These are phyloP conservation scores for Xyrauchen texanus DNA, from an alignment of 2,113 vertebrate species.

Conservation along the genomic window DNA sequence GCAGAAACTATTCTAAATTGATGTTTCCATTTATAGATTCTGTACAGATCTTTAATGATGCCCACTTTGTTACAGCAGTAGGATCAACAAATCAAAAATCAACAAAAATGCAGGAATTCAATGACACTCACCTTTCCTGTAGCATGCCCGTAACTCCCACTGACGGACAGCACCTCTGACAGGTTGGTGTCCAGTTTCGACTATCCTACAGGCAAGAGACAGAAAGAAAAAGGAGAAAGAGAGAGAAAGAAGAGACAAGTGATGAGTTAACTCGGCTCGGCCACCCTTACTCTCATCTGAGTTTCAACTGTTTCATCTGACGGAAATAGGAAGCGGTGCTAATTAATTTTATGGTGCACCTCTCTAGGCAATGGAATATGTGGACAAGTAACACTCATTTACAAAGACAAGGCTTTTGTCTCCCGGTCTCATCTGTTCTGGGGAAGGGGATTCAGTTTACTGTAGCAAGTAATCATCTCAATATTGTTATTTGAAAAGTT, in stretches of 20 bases:
- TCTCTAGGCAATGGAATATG: neutral
- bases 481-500: neutral
- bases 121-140: slow-evolving; percentile 67
- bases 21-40: neutral
- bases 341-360: slow-evolving; percentile 23
- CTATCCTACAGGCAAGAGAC: slow-evolving; percentile 65
- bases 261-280: slow-evolving; percentile 1
- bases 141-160: slow-evolving; percentile 73
- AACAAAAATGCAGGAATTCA: neutral
- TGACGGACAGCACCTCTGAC: slow-evolving; percentile 74
- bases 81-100: neutral
- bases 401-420: neutral
- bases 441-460: neutral
- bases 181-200: slow-evolving; percentile 71
- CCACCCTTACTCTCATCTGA: neutral
- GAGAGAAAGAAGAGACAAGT: slow-evolving; percentile 18
- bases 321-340: slow-evolving; percentile 20
- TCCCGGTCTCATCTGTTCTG: neutral
- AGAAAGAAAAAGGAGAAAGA: neutral
- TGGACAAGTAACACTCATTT: no score
- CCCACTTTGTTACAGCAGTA: neutral
- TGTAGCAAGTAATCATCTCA: slow-evolving; percentile 5
- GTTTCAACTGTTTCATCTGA: slow-evolving; percentile 20
- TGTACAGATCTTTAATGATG: neutral
- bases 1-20: neutral